Conservation (phyloP, 2,888 invertebrate species). For the Drosophila sordidula region DNA sequence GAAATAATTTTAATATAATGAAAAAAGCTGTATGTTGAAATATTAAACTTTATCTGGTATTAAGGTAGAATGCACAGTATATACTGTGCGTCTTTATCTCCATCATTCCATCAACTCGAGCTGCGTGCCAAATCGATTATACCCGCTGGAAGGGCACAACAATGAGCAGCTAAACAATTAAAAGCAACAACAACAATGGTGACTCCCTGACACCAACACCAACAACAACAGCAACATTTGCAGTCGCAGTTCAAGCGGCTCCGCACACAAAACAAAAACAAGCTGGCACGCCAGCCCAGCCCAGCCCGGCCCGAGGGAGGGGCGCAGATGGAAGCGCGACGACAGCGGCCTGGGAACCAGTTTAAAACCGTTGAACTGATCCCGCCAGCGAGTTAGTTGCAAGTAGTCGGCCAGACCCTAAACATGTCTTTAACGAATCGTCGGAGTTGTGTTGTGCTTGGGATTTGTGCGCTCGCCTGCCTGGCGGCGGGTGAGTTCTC, state of each 20-base stretch:
- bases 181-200: slow-evolving; percentile 48
- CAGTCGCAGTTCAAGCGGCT: slow-evolving; percentile 31
- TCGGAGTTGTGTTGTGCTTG: slow-evolving; percentile 27
- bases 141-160: slow-evolving; percentile 14
- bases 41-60: too few relatives aligned
- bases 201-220: slow-evolving; percentile 47
- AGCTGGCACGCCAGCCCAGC: slow-evolving; percentile 4
- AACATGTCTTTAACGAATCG: slow-evolving; percentile 62
- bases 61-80: too few relatives aligned
- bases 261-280: slow-evolving; percentile 13
- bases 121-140: not conserved
- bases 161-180: slow-evolving; percentile 61
- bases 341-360: slow-evolving; percentile 46
- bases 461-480: slow-evolving; percentile 35
- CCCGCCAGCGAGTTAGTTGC: slow-evolving; percentile 64
- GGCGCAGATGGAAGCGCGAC: too few relatives aligned
- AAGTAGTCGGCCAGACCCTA: slow-evolving; percentile 44
- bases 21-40: too few relatives aligned
- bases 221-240: slow-evolving; percentile 31
- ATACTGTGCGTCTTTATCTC: not conserved
- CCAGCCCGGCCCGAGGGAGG: not conserved
- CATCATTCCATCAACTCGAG: not conserved
- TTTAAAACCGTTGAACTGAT: slow-evolving; percentile 68
- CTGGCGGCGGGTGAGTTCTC: slow-evolving; percentile 57
- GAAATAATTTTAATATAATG: too few relatives aligned